Percentiles rank a stretch among this genome's conserved stretches.
These are phyloP conservation scores for Myiopsitta monachus DNA, from an alignment of 2,113 vertebrate genomes.

Conservation along the genomic window DNA sequence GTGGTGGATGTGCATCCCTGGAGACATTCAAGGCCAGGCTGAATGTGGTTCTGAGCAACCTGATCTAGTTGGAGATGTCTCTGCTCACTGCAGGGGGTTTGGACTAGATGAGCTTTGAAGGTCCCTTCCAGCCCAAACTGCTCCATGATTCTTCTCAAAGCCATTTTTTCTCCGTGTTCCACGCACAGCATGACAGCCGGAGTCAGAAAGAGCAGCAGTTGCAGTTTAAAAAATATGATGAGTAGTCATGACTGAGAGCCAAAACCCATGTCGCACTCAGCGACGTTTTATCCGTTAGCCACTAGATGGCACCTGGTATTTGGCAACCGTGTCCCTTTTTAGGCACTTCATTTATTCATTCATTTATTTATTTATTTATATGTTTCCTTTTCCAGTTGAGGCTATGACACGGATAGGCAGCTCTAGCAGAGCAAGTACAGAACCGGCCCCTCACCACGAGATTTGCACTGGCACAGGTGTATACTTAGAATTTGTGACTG, in stretches of 20 bases:
- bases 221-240: no score
- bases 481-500: neutral
- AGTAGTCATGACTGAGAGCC: neutral
- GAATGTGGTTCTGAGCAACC: neutral
- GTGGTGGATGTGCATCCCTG: neutral
- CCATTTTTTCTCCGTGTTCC: rapidly evolving
- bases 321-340: constrained; percentile 11
- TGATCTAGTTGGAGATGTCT: neutral
- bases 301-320: constrained; percentile 73
- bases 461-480: neutral
- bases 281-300: neutral
- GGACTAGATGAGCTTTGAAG: neutral
- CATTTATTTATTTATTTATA: neutral
- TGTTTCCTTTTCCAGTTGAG: neutral
- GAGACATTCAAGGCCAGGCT: neutral
- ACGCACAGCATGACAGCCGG: neutral
- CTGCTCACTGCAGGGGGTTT: neutral
- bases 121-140: neutral
- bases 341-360: neutral
- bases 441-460: neutral
- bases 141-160: neutral
- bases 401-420: neutral
- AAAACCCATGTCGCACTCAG: neutral
- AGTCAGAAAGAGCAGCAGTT: neutral
- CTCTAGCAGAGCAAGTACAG: neutral